Conservation (phyloP, 2,888 invertebrate species). For the Pterobdella sp. region DNA sequence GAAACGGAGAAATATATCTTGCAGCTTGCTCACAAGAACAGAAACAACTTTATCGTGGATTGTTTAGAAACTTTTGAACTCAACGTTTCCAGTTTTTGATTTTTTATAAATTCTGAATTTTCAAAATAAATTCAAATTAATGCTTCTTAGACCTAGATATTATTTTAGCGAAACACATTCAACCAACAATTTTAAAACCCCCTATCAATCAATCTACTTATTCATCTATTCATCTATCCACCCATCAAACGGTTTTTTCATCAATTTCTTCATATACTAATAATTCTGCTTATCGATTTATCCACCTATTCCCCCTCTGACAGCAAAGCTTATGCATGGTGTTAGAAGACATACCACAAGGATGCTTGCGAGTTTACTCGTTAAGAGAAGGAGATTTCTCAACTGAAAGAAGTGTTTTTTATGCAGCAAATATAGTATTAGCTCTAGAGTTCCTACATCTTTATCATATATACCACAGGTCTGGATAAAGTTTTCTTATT, state of each 20-base stretch:
- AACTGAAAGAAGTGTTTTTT: neutral
- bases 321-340: neutral
- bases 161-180: no score
- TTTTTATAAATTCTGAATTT: no score
- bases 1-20: neutral
- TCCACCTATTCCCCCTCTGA: neutral
- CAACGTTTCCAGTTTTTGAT: no score
- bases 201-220: no score
- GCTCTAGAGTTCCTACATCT: neutral
- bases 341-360: neutral
- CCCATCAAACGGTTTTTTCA: neutral
- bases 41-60: neutral
- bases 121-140: no score
- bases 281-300: neutral
- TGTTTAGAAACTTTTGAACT: no score
- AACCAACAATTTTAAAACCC: no score
- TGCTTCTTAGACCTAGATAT: no score
- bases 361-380: neutral
- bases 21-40: neutral
- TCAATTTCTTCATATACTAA: neutral
- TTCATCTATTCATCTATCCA: neutral
- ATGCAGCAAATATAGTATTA: neutral
- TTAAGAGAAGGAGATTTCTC: neutral
- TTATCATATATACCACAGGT: neutral
- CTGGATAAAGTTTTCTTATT: neutral